Evolutionary conservation across 2,113 vertebrate species (phyloP).

Genomic region (Rousettus leschenaultii): DNA sequence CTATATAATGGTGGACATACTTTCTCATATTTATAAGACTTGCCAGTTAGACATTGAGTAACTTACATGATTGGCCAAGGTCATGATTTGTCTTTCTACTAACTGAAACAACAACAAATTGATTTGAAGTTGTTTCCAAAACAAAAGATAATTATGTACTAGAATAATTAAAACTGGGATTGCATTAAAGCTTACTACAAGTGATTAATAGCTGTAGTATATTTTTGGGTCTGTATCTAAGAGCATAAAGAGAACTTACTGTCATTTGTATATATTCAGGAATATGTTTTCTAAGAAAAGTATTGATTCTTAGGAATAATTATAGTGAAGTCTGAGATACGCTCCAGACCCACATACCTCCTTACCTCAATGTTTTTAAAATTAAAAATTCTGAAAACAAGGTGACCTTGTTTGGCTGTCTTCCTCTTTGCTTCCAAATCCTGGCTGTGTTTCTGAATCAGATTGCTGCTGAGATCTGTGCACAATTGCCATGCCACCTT

Average conservation of each 20-base stretch:
- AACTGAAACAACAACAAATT: constrained; percentile 31
- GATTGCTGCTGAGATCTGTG: not conserved
- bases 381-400: constrained; percentile 9
- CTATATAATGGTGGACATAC: not conserved
- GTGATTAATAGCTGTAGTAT: constrained; percentile 49
- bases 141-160: constrained; percentile 61
- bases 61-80: constrained; percentile 23
- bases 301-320: constrained; percentile 24
- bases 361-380: not conserved
- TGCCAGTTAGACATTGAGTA: not conserved
- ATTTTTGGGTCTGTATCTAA: constrained; percentile 32
- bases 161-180: constrained; percentile 56
- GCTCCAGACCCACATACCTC: not conserved
- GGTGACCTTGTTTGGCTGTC: not conserved
- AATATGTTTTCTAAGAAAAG: constrained; percentile 13
- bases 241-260: not conserved
- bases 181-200: constrained; percentile 39
- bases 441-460: constrained; percentile 13
- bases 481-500: not conserved
- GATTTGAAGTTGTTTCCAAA: constrained; percentile 53
- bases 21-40: constrained; percentile 34
- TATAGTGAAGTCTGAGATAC: not conserved
- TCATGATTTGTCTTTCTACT: constrained; percentile 51
- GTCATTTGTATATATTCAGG: constrained; percentile 31
- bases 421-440: not conserved